These are phyloP conservation scores for Bradypodion ventrale DNA, from an alignment of 2,797 vertebrate species.

Conservation along the genomic window DNA sequence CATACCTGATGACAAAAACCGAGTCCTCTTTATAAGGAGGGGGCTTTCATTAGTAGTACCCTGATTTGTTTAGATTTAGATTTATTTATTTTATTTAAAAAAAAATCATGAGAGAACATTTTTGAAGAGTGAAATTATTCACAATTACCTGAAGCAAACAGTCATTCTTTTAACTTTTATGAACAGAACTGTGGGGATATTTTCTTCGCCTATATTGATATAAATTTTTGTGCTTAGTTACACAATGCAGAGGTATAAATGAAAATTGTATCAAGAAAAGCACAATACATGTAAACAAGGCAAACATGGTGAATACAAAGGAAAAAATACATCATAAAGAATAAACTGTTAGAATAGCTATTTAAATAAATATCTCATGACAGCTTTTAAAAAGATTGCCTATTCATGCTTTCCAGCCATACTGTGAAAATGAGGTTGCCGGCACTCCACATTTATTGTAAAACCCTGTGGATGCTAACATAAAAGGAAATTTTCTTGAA, in stretches of 20 bases:
- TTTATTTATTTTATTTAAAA: background rate
- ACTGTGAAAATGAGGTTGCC: background rate
- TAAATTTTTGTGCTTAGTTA: background rate
- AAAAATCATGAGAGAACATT: background rate
- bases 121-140: background rate
- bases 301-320: background rate
- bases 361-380: background rate
- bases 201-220: background rate
- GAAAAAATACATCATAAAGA: constrained; percentile 12
- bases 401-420: background rate
- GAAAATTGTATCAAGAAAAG: constrained; percentile 1
- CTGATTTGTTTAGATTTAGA: background rate
- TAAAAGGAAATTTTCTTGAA: background rate
- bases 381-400: background rate
- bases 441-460: background rate
- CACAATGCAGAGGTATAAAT: background rate
- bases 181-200: background rate
- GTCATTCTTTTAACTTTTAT: background rate
- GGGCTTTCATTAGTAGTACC: background rate
- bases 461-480: background rate
- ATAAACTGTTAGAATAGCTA: background rate
- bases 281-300: constrained; percentile 11
- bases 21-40: fast-evolving
- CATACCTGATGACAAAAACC: fast-evolving
- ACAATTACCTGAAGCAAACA: background rate